These are phyloP conservation scores for Alcis repandata DNA, from an alignment of 2,888 invertebrate species.

Conservation along the genomic window DNA sequence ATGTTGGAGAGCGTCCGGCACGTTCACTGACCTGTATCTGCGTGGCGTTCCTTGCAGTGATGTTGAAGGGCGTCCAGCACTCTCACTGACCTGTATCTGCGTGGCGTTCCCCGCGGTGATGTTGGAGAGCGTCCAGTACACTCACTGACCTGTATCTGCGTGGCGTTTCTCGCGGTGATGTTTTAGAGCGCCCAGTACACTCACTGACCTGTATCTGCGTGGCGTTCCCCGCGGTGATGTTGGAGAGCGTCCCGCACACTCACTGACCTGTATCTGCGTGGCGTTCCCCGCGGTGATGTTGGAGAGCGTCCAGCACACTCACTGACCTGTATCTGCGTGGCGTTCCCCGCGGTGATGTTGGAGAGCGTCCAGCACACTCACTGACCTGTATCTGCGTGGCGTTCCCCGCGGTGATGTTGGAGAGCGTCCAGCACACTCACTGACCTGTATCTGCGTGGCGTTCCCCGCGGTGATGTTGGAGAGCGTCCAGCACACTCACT, in stretches of 20 bases:
- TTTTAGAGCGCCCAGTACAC: constrained; percentile 99
- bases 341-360: too few species aligned
- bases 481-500: constrained; percentile 98
- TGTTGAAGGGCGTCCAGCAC: constrained; percentile 99
- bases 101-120: too few species aligned
- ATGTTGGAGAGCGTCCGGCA: too few species aligned
- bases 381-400: too few species aligned
- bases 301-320: constrained; percentile 98
- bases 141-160: constrained; percentile 97
- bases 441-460: constrained; percentile 95
- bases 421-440: too few species aligned
- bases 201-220: constrained; percentile 97
- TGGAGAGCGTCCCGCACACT: constrained; percentile 99
- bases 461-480: constrained; percentile 99
- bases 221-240: constrained; percentile 97
- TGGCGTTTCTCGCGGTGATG: constrained; percentile 97
- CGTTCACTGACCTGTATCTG: too few species aligned
- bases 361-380: too few species aligned
- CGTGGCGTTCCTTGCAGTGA: too few species aligned
- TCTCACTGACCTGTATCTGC: constrained; percentile 98
- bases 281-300: constrained; percentile 98
- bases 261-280: constrained; percentile 93
- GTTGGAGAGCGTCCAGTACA: too few species aligned
- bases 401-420: too few species aligned
- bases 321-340: too few species aligned